A percentile compares a stretch with the other conserved stretches of the same genome.
These are phyloP conservation scores for Varanus salvator DNA, from an alignment of 2,113 vertebrate species.

Conservation along the genomic window DNA sequence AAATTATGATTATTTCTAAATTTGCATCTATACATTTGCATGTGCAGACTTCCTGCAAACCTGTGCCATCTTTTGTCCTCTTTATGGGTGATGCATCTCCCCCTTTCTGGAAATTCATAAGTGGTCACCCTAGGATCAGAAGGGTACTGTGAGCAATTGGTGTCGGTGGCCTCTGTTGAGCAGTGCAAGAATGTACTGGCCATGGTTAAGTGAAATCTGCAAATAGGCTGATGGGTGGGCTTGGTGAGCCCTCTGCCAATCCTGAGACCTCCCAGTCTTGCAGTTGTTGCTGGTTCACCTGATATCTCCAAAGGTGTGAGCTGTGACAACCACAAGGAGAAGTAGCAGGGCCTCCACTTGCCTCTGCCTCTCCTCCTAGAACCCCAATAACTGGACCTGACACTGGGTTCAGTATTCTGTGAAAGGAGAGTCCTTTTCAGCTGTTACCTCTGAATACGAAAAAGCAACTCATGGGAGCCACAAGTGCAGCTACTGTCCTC, in stretches of 20 bases:
- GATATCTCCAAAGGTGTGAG: neutral
- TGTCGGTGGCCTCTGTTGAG: neutral
- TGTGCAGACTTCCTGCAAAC: too few relatives aligned
- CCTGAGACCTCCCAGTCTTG: neutral
- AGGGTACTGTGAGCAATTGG: neutral
- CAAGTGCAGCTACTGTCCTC: too few relatives aligned
- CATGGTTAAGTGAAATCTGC: neutral
- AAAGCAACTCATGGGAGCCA: neutral
- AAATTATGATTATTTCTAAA: too few relatives aligned
- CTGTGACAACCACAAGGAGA: neutral
- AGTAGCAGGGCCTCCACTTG: neutral
- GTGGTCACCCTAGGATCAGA: neutral
- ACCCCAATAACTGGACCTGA: too few relatives aligned
- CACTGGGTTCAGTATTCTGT: neutral
- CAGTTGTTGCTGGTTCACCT: neutral
- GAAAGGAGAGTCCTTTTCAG: neutral
- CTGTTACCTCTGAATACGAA: neutral
- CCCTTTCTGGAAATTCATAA: too few relatives aligned
- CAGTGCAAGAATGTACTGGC: too few relatives aligned
- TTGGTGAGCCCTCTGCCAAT: neutral
- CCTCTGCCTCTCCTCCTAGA: neutral
- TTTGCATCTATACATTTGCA: too few relatives aligned
- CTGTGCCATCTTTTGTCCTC: too few relatives aligned
- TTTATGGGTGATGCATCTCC: too few relatives aligned
- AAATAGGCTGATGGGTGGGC: neutral